Evolutionary conservation across 2,888 invertebrate species (phyloP), one percentile per base, ranked within the genome.

Genomic region (Corythucha ciliata): DNA sequence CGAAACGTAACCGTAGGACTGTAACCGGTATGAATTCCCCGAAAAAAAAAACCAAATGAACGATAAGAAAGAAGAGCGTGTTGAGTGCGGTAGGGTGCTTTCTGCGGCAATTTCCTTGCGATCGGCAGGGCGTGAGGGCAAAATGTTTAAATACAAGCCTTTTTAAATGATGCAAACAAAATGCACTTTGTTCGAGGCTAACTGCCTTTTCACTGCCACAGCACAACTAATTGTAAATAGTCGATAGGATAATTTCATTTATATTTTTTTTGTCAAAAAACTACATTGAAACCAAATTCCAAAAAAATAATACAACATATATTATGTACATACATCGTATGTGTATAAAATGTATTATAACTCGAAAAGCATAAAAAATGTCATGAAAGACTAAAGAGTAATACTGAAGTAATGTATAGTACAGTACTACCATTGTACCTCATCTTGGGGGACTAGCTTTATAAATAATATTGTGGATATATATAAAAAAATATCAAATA

Each of bases 191-290:
- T 55, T 53, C 46, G 37, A 51, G 54, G 54, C 52, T 48, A 42
- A 36, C 56, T 61, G 60, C 60, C 62, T 59, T n/a, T 58, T 61
- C 63, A 63, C 63, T 63, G 63, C 63, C 63, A 62, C 61, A 57
- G 62, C 61, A 62, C 61, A 63, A 63, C 56, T 57, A 53, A 53
- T 57, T 53, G 55, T 58, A 58, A 50, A 58, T 57, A 53, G 57
- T 58, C 47, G 53, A 54, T 54, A 53, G 57, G 55, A 50, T 34
- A 54, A 27, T 45, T 44, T 52, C 45, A 34, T 44, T 52, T 48
- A 27, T 49, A 26, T 53, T 56, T 53, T 57, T 57, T 54, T 46
- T 53, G 52, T 53, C 27, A 26, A 42, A 45, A n/a, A 27, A 42
- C 33, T 49, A 34, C n/a, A 45, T 39, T 29, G 32, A 21, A 20